These are phyloP conservation scores for Sphyrna mokarran DNA, from an alignment of 2,113 vertebrate species.

Conservation along the genomic window DNA sequence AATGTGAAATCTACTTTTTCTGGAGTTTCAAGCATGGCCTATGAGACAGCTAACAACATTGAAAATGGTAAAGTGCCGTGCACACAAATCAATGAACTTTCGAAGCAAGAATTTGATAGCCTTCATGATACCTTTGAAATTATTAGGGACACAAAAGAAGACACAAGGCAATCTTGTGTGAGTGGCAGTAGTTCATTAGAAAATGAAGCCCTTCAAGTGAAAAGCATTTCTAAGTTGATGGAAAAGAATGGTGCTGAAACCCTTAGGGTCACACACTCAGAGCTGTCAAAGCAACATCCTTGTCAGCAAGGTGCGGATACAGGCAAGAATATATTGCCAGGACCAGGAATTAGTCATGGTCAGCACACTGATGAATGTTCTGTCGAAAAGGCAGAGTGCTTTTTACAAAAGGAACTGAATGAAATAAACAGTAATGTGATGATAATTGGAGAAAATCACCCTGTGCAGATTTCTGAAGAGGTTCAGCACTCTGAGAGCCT, in stretches of 20 bases:
- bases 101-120: not conserved
- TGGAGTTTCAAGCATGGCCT: not conserved
- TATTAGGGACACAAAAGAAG: not conserved
- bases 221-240: not conserved
- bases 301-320: not conserved
- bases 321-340: not conserved
- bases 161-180: not conserved
- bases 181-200: not conserved
- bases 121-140: conserved; percentile 10
- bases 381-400: not conserved
- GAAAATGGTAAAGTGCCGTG: not conserved
- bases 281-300: not conserved
- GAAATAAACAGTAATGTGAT: conserved; percentile 16
- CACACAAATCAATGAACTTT: not conserved
- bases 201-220: not conserved
- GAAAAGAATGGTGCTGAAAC: not conserved
- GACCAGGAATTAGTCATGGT: not conserved
- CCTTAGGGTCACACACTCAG: not conserved
- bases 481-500: not conserved
- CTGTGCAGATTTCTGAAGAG: not conserved
- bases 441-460: not conserved
- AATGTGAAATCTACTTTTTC: not conserved
- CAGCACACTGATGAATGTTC: not conserved
- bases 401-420: not conserved
- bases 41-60: not conserved